phyloP scores from a whole-genome alignment of 2,113 vertebrate genomes.

The Elephas maximus region DNA sequence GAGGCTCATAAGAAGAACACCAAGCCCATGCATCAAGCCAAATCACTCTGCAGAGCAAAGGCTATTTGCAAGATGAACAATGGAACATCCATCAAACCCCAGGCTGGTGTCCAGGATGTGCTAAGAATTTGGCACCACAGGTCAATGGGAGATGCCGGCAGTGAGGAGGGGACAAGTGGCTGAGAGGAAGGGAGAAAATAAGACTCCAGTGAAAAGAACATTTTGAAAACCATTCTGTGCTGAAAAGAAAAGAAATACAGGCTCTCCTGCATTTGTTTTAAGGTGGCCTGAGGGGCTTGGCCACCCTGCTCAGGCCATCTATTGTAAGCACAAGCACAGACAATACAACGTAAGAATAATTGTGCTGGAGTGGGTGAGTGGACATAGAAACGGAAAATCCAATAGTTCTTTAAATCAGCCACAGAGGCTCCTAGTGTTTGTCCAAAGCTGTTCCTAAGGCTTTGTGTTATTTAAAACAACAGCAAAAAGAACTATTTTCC shows the following conservation, averaged over 20 bases:
- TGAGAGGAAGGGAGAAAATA: not conserved
- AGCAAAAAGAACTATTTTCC: not conserved
- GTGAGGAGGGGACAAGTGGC: accelerated
- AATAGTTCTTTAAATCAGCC: not conserved
- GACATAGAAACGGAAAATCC: not conserved
- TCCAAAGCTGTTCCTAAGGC: not conserved
- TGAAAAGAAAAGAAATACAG: not conserved
- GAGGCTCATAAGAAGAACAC: not conserved
- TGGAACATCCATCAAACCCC: not conserved
- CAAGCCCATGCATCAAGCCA: not conserved
- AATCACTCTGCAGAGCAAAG: not conserved
- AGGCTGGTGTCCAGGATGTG: not conserved
- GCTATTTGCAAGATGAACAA: not conserved
- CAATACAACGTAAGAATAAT: too few relatives aligned
- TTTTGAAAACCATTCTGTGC: not conserved
- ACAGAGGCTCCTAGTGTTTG: not conserved
- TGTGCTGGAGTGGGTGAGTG: not conserved
- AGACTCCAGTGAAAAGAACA: not conserved
- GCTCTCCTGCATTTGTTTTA: not conserved
- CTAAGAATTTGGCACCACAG: not conserved
- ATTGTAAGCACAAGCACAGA: not conserved
- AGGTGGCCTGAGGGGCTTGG: not conserved
- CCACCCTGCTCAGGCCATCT: not conserved
- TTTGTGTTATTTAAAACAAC: not conserved
- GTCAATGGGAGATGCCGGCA: not conserved